Conservation (phyloP, 2,113 vertebrate genomes). For the Lamprotornis superbus region DNA sequence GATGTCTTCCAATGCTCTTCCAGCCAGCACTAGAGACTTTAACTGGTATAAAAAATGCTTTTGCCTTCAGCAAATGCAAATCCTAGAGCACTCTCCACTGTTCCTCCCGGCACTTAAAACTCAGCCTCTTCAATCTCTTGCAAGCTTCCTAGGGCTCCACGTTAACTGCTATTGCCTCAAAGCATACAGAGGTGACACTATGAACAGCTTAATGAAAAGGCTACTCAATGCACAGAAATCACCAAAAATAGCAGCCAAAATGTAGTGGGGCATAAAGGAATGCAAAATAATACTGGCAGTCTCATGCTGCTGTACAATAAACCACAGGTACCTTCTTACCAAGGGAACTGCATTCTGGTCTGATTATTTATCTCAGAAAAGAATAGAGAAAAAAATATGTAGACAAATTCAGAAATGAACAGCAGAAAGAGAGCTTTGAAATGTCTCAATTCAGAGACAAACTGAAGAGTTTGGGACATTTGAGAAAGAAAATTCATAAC, state of each 20-base stretch:
- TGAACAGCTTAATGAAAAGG: constrained; percentile 36
- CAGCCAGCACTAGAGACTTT: neutral
- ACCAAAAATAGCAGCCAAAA: constrained; percentile 36
- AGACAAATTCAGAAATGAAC: constrained; percentile 22
- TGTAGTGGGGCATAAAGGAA: constrained; percentile 32
- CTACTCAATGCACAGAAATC: constrained; percentile 17
- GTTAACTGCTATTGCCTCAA: neutral
- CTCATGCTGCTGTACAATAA: constrained; percentile 37
- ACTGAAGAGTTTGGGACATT: neutral
- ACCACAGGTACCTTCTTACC: constrained; percentile 30
- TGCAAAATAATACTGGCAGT: constrained; percentile 40
- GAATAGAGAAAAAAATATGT: constrained; percentile 34
- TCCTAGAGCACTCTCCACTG: neutral
- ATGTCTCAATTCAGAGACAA: neutral
- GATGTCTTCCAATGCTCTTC: neutral
- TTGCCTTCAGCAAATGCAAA: neutral
- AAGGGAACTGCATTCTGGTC: constrained; percentile 36
- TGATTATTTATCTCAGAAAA: constrained; percentile 54
- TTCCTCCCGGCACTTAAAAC: neutral
- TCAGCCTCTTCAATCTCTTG: neutral
- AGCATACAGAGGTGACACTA: constrained; percentile 46
- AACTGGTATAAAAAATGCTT: neutral
- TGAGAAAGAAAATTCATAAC: constrained; percentile 11
- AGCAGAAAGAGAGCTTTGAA: neutral
- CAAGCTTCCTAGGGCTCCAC: neutral